Conservation (phyloP, 1,140 invertebrate species). For the Solenopsis fugax region DNA sequence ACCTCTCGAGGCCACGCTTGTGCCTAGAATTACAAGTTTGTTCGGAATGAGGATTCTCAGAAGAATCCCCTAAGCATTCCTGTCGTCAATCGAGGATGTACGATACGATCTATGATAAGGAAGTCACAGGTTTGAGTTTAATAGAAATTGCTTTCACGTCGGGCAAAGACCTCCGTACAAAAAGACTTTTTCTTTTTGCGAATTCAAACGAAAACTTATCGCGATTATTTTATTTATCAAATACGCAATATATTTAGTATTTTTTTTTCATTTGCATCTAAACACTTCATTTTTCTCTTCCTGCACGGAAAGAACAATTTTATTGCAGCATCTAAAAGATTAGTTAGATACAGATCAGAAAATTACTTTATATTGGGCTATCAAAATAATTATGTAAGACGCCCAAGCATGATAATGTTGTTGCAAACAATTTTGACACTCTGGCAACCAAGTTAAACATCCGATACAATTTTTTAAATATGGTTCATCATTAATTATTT, state of each 20-base stretch:
- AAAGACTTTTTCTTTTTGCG: not conserved
- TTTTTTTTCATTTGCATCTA: not conserved
- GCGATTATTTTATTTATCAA: not conserved
- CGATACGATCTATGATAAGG: slow-evolving; percentile 59
- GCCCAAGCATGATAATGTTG: no score
- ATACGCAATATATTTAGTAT: not conserved
- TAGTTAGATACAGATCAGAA: not conserved
- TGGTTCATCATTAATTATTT: no score
- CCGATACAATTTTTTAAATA: no score
- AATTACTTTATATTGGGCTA: no score
- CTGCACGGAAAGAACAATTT: no score
- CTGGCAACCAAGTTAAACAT: no score
- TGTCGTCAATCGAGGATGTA: slow-evolving; percentile 52
- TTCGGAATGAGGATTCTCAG: slow-evolving; percentile 53
- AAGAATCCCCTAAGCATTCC: slow-evolving; percentile 58
- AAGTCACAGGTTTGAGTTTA: slow-evolving; percentile 42
- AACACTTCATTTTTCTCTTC: not conserved
- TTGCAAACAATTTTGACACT: no score
- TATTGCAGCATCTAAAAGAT: not conserved
- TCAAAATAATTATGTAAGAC: no score
- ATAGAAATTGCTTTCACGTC: slow-evolving; percentile 9
- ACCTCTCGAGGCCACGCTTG: slow-evolving; percentile 59
- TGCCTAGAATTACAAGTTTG: slow-evolving; percentile 64
- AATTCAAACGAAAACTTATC: not conserved
- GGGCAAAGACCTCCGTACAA: not conserved